Base-by-base conservation (phyloP, 2,113 vertebrate genomes). In the Prunella himalayana region DNA sequence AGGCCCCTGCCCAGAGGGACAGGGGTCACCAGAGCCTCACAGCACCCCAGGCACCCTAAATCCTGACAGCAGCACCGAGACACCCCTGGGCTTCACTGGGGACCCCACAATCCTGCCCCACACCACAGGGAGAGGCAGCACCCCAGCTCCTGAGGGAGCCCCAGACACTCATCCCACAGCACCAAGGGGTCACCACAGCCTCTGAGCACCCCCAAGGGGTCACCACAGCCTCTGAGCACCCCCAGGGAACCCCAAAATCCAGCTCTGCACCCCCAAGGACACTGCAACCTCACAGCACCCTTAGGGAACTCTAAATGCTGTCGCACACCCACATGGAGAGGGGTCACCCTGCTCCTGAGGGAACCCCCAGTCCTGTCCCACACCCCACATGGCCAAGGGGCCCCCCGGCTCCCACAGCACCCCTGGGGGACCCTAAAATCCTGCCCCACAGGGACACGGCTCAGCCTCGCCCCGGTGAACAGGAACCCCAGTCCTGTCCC, bases 281-380 rank as follows among this genome's bases (percentile, higher is more conserved):
- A 27, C 75, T 7, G 23, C 45, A 51, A 11, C 54, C 59, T 7
- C 88, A 10, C 16, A 3, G 42, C 61, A 31, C 27, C 71, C 71
- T 9, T 0, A 11, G 41, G 8, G 16, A n/a, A 27, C 42, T 22
- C 56, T 13, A 60, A 88, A 68, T 9, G 37, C 69, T 23, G 41
- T 37, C 35, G 8, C 63, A 7, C 17, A 20, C 1, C 9, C 75
- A 2, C 33, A 18, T 0, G 19, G 30, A 37, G 2, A 84, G 10
- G 4, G 60, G 31, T 23, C 66, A 73, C 20, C 20, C 27, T 1
- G 12, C 61, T 56, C 41, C 77, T 24, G 16, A 57, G 39, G 31
- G 23, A 75, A 15, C 3, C 42, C 23, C 13, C 37, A 14, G 51
- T 1, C 13, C 73, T 9, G 63, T 3, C 71, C 23, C 42, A 13